Base-by-base conservation (phyloP, 2,888 invertebrate species). In the Xylota sylvarum region DNA sequence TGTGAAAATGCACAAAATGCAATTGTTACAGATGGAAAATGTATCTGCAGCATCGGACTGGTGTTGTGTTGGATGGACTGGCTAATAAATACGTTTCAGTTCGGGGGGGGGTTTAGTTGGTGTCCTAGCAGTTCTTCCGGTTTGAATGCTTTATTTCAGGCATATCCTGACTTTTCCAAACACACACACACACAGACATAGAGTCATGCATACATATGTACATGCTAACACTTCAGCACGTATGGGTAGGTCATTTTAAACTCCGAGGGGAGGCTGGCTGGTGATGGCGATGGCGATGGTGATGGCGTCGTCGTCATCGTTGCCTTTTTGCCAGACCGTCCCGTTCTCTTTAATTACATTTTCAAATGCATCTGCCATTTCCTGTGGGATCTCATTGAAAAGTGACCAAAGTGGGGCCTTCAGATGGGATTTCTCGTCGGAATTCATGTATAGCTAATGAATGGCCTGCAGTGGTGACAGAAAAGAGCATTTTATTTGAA, bases 401-500 rank as follows among this genome's bases (percentile, higher is more conserved):
- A 86, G 86, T 86, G 81, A 77, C 86, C 86, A 69, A 77, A 69
- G 67, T 67, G 86, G 72, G 62, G 40, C 77, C 67, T 81, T 86
- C 81, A 60, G 14, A 70, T 70, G 81, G 69, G 74, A 86, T 81
- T 86, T 73, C 81, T 86, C 67, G 77, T 73, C 62, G 82, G 81
- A 86, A 82, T 81, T 82, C 62, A 82, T 86, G 82, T 82, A 82
- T 86, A 77, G 86, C 86, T 86, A 82, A 86, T 86, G 82, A 86
- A 86, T 86, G 82, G 82, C 77, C 82, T 77, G 81, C 86, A 86
- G 86, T 82, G 86, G 86, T 82, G 86, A 86, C 86, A 86, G 86
- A 86, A 82, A 77, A 82, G 81, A 86, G 67, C 82, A 82, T 82
- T 86, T 82, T 82, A 82, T 81, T 82, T 76, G 62, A 86, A 82